A percentile compares a stretch with the other conserved stretches of the same genome.
These are phyloP conservation scores for Dipodomys spectabilis DNA, from an alignment of 2,113 vertebrate genomes.

Conservation along the genomic window DNA sequence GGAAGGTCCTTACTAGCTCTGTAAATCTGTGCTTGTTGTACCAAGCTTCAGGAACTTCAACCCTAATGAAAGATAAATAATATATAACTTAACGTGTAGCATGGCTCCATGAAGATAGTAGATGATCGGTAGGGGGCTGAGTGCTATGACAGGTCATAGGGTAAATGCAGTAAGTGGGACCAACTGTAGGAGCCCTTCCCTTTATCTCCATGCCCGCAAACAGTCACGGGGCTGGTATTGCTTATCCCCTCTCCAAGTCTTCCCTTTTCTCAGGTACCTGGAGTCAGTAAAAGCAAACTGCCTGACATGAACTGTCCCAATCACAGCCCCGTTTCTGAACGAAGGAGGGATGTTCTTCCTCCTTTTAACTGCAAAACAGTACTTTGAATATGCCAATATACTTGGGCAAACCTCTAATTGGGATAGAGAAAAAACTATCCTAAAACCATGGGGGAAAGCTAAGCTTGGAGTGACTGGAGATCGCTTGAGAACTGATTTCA, in stretches of 20 bases:
- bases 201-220: not conserved
- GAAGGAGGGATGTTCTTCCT: not conserved
- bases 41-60: not conserved
- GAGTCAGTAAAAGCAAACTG: not conserved
- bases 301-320: not conserved
- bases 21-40: not conserved
- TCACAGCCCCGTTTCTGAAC: not conserved
- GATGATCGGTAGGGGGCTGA: not conserved
- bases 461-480: not conserved
- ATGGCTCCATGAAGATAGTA: not conserved
- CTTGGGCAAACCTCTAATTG: not conserved
- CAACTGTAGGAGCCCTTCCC: not conserved
- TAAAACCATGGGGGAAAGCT: not conserved
- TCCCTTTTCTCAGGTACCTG: not conserved
- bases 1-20: not conserved
- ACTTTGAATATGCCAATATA: not conserved
- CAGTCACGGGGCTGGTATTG: not conserved
- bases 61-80: not conserved
- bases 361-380: not conserved
- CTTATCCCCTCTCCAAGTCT: not conserved
- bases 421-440: not conserved
- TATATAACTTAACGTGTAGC: not conserved
- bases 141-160: no score
- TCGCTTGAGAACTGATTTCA: not conserved
- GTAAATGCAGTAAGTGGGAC: not conserved